These are phyloP conservation scores for Pelobates fuscus DNA, from an alignment of 2,113 vertebrate species.

Conservation along the genomic window DNA sequence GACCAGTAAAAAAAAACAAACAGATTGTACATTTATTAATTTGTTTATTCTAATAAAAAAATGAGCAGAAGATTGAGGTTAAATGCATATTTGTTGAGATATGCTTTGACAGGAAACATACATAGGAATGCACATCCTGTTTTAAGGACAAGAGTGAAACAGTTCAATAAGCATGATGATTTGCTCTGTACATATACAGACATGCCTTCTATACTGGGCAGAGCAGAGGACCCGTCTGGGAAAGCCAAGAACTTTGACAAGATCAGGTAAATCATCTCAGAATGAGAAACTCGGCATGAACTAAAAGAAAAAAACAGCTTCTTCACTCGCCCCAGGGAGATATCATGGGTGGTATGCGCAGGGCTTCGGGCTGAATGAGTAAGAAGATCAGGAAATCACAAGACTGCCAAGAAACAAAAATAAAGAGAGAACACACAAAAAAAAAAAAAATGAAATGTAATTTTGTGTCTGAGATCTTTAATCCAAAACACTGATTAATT, in stretches of 20 bases:
- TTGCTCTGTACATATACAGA: conserved; percentile 16
- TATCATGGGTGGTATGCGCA: conserved; percentile 45
- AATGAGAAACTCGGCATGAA: conserved; percentile 24
- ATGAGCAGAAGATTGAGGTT: conserved; percentile 10
- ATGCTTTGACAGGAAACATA: conserved; percentile 26
- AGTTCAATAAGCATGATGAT: conserved; percentile 12
- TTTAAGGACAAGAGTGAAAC: conserved; percentile 25
- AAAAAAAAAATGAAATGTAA: not conserved
- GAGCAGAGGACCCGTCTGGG: conserved; percentile 9
- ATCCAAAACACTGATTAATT: conserved; percentile 9
- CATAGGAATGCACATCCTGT: conserved; percentile 45
- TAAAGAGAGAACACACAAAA: not conserved
- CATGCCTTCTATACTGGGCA: conserved; percentile 10
- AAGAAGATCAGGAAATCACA: conserved; percentile 21
- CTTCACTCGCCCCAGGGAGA: conserved; percentile 10
- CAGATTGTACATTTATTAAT: conserved; percentile 16
- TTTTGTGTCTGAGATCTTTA: conserved; percentile 10
- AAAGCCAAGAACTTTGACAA: conserved; percentile 23
- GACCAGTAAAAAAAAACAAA: conserved; percentile 6
- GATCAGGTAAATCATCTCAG: conserved; percentile 29
- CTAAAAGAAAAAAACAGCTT: conserved; percentile 16
- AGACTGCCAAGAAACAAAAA: conserved; percentile 20
- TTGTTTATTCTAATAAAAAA: conserved; percentile 4
- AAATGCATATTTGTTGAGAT: conserved; percentile 43
- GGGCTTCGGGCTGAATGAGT: conserved; percentile 13